These are phyloP conservation scores for Dichetophora obliterata DNA, from an alignment of 2,888 invertebrate genomes.

Conservation along the genomic window DNA sequence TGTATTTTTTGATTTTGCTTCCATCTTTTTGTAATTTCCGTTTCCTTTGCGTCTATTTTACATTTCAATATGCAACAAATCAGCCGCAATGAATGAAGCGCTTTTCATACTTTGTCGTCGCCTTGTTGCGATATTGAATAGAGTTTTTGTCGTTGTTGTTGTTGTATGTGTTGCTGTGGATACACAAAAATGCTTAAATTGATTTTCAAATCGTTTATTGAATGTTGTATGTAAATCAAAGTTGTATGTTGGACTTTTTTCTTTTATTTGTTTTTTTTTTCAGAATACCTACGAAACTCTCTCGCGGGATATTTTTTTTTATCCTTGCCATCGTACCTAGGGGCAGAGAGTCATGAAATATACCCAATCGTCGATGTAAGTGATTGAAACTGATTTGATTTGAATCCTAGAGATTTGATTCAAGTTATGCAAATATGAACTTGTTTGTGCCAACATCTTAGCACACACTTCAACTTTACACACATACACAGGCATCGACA, in stretches of 20 bases:
- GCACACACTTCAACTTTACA: no score
- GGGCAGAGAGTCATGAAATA: no score
- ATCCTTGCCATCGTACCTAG: no score
- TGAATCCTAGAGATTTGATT: no score
- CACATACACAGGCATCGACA: no score
- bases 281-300: no score
- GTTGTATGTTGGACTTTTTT: not conserved
- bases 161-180: not conserved
- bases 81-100: constrained; percentile 36
- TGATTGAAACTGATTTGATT: no score
- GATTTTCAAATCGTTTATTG: constrained; percentile 17
- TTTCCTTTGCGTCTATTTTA: constrained; percentile 3
- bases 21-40: not conserved
- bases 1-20: not conserved
- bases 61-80: constrained; percentile 40
- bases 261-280: no score
- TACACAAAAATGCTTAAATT: constrained; percentile 4
- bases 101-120: not conserved
- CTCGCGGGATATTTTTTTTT: no score
- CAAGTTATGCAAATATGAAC: no score
- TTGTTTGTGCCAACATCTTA: no score
- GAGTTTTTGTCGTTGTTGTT: not conserved
- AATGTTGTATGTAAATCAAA: not conserved
- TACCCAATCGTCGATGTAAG: no score
- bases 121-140: constrained; percentile 8